Evolutionary conservation across 2,797 vertebrate species (phyloP), one percentile per base, ranked within the genome.

Genomic region (Acridotheres tristis): DNA sequence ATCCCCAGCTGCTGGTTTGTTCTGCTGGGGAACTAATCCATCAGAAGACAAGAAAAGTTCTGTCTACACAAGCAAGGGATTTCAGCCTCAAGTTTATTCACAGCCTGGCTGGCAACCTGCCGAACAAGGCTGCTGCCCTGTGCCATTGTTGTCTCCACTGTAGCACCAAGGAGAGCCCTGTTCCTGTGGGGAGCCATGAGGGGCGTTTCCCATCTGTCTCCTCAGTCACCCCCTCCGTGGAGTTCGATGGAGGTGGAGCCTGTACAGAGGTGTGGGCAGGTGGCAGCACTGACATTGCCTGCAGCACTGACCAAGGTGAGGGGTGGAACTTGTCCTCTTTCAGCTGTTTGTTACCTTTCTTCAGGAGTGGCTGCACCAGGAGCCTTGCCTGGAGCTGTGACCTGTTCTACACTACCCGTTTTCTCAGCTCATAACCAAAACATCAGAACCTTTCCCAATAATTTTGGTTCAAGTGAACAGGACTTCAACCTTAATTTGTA

Each of bases 231-330:
- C 21, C 6, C 45, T 15, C 26, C 0, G 0, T 16, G 1, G 0
- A 29, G 8, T 14, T 42, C 3, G 16, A 2, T 13, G 1, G 2
- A 68, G 29, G 7, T 13, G 16, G 22, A 84, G 36, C 11, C 3
- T 1, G n/a, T 1, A 3, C 0, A 0, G 40, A 30, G 23, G 25
- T 0, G 1, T 0, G 16, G 54, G 26, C 13, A 36, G 25, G 10
- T 2, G 2, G 21, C 3, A 10, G 10, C 16, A 16, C 18, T 21
- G 26, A 38, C 25, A 13, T 6, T 40, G 21, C 20, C 34, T 54
- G 27, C 11, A 77, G 32, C 43, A 76, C 0, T 48, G 30, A 38
- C 38, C 10, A 14, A 57, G 29, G 10, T 1, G 1, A 78, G 7
- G 6, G 6, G 27, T 90, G 12, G 13, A 32, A 61, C 9, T 57